Conservation (phyloP, 2,888 invertebrate species). For the Chydorus sphaericus region DNA sequence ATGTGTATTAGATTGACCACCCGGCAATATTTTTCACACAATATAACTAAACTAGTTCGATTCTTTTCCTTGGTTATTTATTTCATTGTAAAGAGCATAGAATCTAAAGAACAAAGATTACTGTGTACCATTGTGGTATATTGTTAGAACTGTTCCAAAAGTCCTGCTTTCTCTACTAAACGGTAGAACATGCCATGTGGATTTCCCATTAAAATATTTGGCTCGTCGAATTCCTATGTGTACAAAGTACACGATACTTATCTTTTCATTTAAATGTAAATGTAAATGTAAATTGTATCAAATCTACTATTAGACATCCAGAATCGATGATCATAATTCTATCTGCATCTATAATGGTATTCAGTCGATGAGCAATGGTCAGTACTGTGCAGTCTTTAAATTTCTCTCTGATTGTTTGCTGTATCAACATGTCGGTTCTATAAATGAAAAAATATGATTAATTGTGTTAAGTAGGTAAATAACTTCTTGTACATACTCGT, state of each 20-base stretch:
- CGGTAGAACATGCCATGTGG: slow-evolving; percentile 44
- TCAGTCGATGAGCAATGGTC: slow-evolving; percentile 78
- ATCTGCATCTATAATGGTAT: slow-evolving; percentile 88
- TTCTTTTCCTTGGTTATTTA: too few species aligned
- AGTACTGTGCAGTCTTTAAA: slow-evolving; percentile 72
- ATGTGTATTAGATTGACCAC: too few species aligned
- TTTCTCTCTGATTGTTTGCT: slow-evolving; percentile 61
- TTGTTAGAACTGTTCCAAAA: too few species aligned
- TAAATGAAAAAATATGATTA: too few species aligned
- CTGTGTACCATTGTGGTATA: too few species aligned
- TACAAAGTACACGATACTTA: too few species aligned
- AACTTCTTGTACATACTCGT: slow-evolving; percentile 37
- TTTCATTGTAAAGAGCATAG: too few species aligned
- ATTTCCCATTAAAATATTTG: slow-evolving; percentile 46
- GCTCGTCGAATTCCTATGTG: slow-evolving; percentile 53
- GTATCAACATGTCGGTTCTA: slow-evolving; percentile 70
- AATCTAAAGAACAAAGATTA: too few species aligned
- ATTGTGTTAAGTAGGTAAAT: neutral
- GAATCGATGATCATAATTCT: slow-evolving; percentile 72
- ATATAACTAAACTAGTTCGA: too few species aligned
- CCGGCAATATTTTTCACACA: too few species aligned
- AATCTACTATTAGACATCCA: slow-evolving; percentile 46
- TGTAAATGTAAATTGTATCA: too few species aligned
- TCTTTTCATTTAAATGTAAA: too few species aligned
- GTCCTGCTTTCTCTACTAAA: slow-evolving; percentile 57